Evolutionary conservation across 2,888 invertebrate genomes (phyloP).

Genomic region (Zaprionus lineosus): DNA sequence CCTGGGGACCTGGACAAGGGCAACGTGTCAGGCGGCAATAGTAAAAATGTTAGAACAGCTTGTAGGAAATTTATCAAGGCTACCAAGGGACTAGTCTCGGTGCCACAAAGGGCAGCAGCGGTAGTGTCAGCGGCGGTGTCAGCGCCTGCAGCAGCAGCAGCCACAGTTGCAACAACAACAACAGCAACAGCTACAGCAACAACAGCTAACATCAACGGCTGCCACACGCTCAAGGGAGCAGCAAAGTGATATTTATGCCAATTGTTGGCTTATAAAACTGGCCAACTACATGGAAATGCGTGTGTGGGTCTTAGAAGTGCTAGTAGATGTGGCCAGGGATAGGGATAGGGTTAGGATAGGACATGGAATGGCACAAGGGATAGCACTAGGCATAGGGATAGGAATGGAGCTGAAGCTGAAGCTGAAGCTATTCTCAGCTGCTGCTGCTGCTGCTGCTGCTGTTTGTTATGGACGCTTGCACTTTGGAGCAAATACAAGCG

Average conservation of each 20-base stretch:
- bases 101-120: conserved; percentile 45
- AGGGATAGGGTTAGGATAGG: conserved; percentile 27
- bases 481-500: conserved; percentile 62
- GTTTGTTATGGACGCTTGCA: conserved; percentile 36
- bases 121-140: conserved; percentile 4
- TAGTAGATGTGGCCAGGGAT: conserved; percentile 54
- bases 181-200: conserved; percentile 14
- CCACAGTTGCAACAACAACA: conserved; percentile 4
- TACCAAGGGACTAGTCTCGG: conserved; percentile 28
- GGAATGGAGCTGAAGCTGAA: neutral
- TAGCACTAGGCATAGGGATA: conserved; percentile 4
- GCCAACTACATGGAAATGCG: conserved; percentile 55
- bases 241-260: conserved; percentile 74
- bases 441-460: conserved; percentile 22
- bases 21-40: conserved; percentile 41
- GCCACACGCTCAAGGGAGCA: conserved; percentile 72
- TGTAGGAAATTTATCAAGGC: conserved; percentile 75
- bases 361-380: too few species aligned
- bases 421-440: conserved; percentile 23
- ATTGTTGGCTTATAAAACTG: conserved; percentile 66
- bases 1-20: conserved; percentile 18
- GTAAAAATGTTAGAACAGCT: conserved; percentile 75
- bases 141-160: neutral
- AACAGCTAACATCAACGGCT: conserved; percentile 30
- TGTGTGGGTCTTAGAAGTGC: conserved; percentile 77